Conservation (phyloP, 2,113 vertebrate species). For the Meles meles region DNA sequence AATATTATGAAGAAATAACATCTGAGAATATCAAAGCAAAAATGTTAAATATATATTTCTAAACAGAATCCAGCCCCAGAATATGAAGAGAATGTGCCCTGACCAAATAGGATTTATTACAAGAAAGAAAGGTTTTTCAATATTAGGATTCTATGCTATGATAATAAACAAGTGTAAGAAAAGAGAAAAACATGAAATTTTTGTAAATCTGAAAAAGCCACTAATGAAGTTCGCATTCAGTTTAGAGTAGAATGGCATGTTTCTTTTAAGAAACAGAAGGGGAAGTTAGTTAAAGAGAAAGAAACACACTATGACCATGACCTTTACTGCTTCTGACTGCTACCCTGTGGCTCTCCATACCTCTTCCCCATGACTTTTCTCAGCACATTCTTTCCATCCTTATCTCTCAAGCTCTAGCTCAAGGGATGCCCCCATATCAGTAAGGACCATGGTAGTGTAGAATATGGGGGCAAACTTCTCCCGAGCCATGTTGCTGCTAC, state of each 20-base stretch:
- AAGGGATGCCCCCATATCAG: background rate
- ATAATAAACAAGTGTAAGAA: background rate
- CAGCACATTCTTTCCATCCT: background rate
- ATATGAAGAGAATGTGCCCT: background rate
- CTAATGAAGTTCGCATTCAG: background rate
- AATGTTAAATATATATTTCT: background rate
- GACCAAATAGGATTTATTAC: background rate
- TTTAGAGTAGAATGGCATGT: background rate
- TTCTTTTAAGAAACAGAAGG: background rate
- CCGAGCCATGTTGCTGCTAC: background rate
- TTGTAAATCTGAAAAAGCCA: background rate
- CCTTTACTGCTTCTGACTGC: background rate
- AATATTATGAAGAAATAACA: background rate
- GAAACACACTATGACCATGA: background rate
- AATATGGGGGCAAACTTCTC: background rate
- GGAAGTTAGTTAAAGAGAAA: background rate
- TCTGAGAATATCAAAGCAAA: background rate
- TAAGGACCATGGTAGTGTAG: background rate
- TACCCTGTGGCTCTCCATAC: background rate
- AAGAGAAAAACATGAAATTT: background rate
- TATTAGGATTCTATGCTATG: background rate
- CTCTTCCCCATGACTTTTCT: background rate
- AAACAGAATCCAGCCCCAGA: background rate
- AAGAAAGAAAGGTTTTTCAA: background rate
- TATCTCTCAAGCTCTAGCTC: constrained; percentile 13